phyloP scores from a whole-genome alignment of 2,113 vertebrate species.

The Uria aalge region DNA sequence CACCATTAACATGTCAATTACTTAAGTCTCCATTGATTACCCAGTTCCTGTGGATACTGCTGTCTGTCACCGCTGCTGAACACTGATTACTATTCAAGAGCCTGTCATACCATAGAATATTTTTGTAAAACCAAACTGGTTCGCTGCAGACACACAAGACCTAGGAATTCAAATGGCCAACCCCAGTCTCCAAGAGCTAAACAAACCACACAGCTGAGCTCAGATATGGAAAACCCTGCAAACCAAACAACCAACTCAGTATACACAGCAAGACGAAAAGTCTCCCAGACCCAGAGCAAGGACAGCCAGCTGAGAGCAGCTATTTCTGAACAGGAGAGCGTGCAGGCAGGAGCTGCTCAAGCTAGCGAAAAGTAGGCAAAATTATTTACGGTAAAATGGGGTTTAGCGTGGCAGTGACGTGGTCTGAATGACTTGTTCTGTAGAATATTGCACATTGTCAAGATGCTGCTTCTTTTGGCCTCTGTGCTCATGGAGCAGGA shows the following conservation, averaged over 20 bases:
- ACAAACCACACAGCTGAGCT: constrained; percentile 71
- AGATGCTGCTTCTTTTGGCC: background rate
- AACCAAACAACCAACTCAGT: constrained; percentile 32
- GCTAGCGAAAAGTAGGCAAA: background rate
- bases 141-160: constrained; percentile 58
- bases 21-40: constrained; percentile 52
- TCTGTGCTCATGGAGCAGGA: background rate
- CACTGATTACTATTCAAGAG: constrained; percentile 62
- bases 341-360: background rate
- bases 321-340: background rate
- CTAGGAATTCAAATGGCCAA: constrained; percentile 68
- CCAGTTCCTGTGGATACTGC: constrained; percentile 51
- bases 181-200: constrained; percentile 65
- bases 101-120: constrained; percentile 38
- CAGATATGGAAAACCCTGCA: constrained; percentile 63
- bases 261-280: background rate
- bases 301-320: background rate
- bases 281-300: background rate
- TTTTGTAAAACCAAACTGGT: constrained; percentile 61
- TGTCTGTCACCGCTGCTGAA: constrained; percentile 58
- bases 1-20: constrained; percentile 37
- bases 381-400: background rate
- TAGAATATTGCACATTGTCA: background rate
- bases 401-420: background rate
- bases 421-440: background rate